Percentiles rank a stretch among this genome's conserved stretches.
Evolutionary conservation across 92 coral and sea anemone species (phyloP).

Genomic region (Heteractis magnifica): DNA sequence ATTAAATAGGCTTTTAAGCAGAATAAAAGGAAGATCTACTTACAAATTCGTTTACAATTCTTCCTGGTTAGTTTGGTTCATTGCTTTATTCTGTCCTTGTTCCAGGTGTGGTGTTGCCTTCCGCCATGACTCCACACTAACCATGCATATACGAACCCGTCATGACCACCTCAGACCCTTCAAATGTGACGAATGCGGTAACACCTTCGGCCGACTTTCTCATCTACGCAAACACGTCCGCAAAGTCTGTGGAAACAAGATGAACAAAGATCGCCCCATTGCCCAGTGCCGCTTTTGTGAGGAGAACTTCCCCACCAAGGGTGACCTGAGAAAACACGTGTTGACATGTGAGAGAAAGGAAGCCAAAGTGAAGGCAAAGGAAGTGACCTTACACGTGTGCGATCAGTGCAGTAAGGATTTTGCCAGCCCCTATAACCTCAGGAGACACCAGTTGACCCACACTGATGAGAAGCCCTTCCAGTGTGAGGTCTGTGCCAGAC

Average conservation of each 20-base stretch:
- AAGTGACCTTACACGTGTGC: slow-evolving; percentile 97
- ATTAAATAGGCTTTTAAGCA: too few species aligned
- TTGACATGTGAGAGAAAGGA: slow-evolving; percentile 89
- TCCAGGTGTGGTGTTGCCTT: slow-evolving; percentile 87
- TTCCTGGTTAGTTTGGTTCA: too few species aligned
- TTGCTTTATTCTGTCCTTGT: background rate
- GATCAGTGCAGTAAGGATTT: slow-evolving; percentile 96
- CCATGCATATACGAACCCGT: slow-evolving; percentile 98
- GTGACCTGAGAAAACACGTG: slow-evolving; percentile 93
- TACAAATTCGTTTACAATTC: too few species aligned
- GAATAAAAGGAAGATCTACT: too few species aligned
- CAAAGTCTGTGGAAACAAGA: slow-evolving; percentile 96
- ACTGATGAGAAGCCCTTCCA: slow-evolving; percentile 95
- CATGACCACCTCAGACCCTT: slow-evolving; percentile 98
- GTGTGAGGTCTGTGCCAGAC: slow-evolving; percentile 90
- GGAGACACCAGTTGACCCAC: slow-evolving; percentile 94
- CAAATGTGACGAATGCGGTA: slow-evolving; percentile 95
- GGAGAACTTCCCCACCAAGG: slow-evolving; percentile 92
- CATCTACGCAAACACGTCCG: slow-evolving; percentile 95
- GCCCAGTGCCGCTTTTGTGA: slow-evolving; percentile 99
- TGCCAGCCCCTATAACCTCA: slow-evolving; percentile 98
- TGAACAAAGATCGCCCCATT: slow-evolving; percentile 90
- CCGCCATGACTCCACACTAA: slow-evolving; percentile 98
- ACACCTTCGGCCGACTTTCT: slow-evolving; percentile 94
- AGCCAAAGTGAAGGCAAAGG: slow-evolving; percentile 69